Conservation (phyloP, 2,113 vertebrate genomes). For the Candoia aspera region DNA sequence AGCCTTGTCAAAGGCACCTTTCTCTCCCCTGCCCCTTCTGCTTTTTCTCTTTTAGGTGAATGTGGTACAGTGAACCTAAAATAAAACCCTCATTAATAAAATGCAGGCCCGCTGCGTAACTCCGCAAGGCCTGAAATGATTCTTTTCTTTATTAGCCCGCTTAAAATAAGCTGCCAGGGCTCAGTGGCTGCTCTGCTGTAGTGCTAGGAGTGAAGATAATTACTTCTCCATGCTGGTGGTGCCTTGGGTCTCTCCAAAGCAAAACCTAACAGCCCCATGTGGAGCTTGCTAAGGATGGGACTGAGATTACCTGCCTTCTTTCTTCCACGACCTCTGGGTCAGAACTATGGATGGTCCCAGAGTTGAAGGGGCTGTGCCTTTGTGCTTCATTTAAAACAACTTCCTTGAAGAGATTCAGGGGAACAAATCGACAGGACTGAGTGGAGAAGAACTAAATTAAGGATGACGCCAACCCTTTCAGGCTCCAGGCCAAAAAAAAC, state of each 20-base stretch:
- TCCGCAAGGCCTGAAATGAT: conserved; percentile 49
- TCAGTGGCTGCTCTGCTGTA: conserved; percentile 42
- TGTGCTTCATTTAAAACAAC: conserved; percentile 40
- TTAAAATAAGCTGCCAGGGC: conserved; percentile 22
- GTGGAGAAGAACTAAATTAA: conserved; percentile 39
- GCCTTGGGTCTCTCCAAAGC: conserved; percentile 53
- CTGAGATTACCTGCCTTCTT: conserved; percentile 65
- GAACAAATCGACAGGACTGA: conserved; percentile 17
- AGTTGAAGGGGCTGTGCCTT: conserved; percentile 47
- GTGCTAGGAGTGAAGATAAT: conserved; percentile 62
- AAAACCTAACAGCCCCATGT: conserved; percentile 47
- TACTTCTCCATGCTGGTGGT: conserved; percentile 54
- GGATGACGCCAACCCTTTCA: neutral
- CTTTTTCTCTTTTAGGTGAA: conserved; percentile 56
- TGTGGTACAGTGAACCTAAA: conserved; percentile 57
- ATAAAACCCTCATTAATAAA: conserved; percentile 69
- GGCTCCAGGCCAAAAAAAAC: neutral
- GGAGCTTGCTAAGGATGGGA: conserved; percentile 49
- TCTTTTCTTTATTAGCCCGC: conserved; percentile 58
- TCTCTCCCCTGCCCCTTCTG: neutral
- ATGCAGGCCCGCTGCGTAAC: conserved; percentile 47
- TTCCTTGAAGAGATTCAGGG: conserved; percentile 46
- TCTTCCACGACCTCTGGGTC: conserved; percentile 59
- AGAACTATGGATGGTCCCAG: conserved; percentile 46
- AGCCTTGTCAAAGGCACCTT: conserved; percentile 47